These are phyloP conservation scores for Epicauta chinensis DNA, from an alignment of 1,140 invertebrate genomes.

Conservation along the genomic window DNA sequence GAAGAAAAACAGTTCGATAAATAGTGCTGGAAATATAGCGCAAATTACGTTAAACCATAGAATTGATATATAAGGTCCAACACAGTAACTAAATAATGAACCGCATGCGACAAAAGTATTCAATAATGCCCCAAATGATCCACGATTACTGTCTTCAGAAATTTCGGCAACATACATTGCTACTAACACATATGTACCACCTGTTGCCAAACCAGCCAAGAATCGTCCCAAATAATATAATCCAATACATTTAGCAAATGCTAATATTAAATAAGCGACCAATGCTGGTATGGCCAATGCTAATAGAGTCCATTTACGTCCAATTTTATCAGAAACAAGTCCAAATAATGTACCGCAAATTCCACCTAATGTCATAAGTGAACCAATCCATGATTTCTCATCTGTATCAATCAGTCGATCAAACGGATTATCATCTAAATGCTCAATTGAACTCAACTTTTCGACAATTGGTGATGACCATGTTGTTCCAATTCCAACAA, in stretches of 20 bases:
- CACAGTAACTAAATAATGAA: slow-evolving; percentile 65
- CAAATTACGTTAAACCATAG: slow-evolving; percentile 54
- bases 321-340: slow-evolving; percentile 62
- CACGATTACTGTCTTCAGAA: slow-evolving; percentile 67
- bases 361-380: slow-evolving; percentile 72
- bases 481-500: slow-evolving; percentile 55
- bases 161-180: slow-evolving; percentile 88
- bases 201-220: slow-evolving; percentile 63
- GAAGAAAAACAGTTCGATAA: slow-evolving; percentile 54
- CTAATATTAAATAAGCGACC: slow-evolving; percentile 61
- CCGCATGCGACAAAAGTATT: slow-evolving; percentile 64
- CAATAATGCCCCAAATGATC: slow-evolving; percentile 69
- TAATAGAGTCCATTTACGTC: slow-evolving; percentile 67
- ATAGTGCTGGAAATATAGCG: slow-evolving; percentile 52
- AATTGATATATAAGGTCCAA: slow-evolving; percentile 70
- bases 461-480: slow-evolving; percentile 67
- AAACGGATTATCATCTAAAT: slow-evolving; percentile 42
- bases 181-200: slow-evolving; percentile 67
- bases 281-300: slow-evolving; percentile 53
- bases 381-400: slow-evolving; percentile 74
- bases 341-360: slow-evolving; percentile 61
- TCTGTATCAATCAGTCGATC: slow-evolving; percentile 39
- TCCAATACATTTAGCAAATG: slow-evolving; percentile 51
- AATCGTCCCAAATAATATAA: slow-evolving; percentile 56
- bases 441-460: slow-evolving; percentile 29